A percentile compares a stretch with the other conserved stretches of the same genome.
Evolutionary conservation across 2,888 invertebrate species (phyloP).

Genomic region (Noctuana brunneofusca): DNA sequence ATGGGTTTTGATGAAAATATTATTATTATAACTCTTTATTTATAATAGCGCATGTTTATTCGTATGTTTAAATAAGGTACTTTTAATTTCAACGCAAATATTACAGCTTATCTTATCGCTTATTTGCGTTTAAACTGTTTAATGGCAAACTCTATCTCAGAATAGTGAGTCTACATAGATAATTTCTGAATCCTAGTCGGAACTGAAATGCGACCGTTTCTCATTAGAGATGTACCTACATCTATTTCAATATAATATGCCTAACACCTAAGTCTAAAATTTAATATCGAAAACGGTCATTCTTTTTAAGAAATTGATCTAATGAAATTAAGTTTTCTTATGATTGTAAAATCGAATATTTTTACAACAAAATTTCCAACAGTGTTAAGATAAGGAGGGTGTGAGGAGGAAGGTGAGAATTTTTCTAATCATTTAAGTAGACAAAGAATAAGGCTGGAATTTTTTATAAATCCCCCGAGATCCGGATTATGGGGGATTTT

Average conservation of each 20-base stretch:
- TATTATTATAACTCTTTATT: too few species aligned
- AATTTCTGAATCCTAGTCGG: background rate
- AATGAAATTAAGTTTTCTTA: slow-evolving; percentile 3
- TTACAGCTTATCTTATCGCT: background rate
- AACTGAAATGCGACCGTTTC: too few species aligned
- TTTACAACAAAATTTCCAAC: slow-evolving; percentile 10
- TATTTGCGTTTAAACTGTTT: background rate
- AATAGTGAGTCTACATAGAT: background rate
- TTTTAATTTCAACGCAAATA: background rate
- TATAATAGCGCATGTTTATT: background rate
- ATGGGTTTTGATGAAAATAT: too few species aligned
- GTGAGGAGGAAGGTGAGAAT: slow-evolving; percentile 4
- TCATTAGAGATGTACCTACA: too few species aligned
- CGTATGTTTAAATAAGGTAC: background rate
- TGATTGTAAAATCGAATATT: background rate
- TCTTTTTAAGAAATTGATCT: background rate
- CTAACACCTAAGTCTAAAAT: too few species aligned
- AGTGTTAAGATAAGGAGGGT: background rate
- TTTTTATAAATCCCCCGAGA: too few species aligned
- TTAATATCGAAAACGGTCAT: slow-evolving; percentile 1
- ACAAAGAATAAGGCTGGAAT: too few species aligned
- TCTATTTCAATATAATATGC: too few species aligned
- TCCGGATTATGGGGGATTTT: too few species aligned
- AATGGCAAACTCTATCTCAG: background rate
- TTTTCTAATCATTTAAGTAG: slow-evolving; percentile 1